Percentiles rank a stretch among this genome's conserved stretches.
phyloP scores from a whole-genome alignment of 2,888 invertebrate species.

The Carterocephalus palaemon region DNA sequence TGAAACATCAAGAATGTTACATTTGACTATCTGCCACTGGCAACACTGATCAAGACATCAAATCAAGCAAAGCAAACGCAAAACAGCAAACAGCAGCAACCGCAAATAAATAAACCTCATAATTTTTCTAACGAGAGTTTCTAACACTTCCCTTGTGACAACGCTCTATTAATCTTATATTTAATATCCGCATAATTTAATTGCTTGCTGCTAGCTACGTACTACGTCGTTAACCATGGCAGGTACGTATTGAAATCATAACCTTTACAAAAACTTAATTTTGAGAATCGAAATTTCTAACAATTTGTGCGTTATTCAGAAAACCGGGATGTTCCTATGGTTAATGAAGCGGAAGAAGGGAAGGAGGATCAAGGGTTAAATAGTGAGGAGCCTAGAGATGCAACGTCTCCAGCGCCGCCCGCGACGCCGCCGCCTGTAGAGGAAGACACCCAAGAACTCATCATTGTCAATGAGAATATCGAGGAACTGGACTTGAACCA shows the following conservation, averaged over 20 bases:
- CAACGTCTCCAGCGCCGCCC: conserved; percentile 48
- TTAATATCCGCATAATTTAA: too few relatives aligned
- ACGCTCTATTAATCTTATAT: too few relatives aligned
- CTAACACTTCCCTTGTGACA: too few relatives aligned
- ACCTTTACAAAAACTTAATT: background rate
- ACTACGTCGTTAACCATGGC: conserved; percentile 21
- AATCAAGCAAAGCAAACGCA: too few relatives aligned
- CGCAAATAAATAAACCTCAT: too few relatives aligned
- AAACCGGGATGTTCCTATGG: conserved; percentile 42
- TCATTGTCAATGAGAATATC: conserved; percentile 82
- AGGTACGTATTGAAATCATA: conserved; percentile 21
- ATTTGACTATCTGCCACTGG: too few relatives aligned
- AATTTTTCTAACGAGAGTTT: too few relatives aligned
- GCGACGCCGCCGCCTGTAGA: conserved; percentile 51
- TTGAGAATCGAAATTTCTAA: background rate
- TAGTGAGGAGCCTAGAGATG: conserved; percentile 33
- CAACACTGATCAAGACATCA: too few relatives aligned
- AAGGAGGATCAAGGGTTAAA: conserved; percentile 33
- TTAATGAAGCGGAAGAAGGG: conserved; percentile 36
- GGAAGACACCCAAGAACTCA: conserved; percentile 78
- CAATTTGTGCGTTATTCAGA: conserved; percentile 36
- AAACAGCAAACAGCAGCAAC: too few relatives aligned
- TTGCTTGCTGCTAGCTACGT: background rate
- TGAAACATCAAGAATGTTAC: too few relatives aligned
- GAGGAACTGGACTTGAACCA: conserved; percentile 93